Base-by-base conservation (phyloP, 1,140 invertebrate species). In the Lithobius niger region DNA sequence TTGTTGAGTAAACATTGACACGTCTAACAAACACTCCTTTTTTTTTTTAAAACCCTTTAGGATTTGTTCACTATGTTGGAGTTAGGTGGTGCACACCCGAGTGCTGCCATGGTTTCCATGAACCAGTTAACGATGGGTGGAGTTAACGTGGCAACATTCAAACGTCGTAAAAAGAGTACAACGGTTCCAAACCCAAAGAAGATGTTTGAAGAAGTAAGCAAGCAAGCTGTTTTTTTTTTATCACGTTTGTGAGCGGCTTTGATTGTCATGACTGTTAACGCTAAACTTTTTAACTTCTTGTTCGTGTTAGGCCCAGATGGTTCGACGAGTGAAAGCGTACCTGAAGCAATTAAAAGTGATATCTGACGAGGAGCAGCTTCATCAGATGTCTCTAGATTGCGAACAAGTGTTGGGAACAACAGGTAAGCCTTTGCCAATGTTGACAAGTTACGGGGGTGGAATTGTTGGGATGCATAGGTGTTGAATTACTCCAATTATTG, bases 281-380 rank as follows among this genome's bases (percentile, higher is more conserved):
- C n/a, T n/a, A n/a, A n/a, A n/a, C n/a, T n/a, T n/a, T n/a, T n/a
- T n/a, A n/a, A n/a, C n/a, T n/a, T n/a, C 42, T 22, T 16, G 3
- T 59, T n/a, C n/a, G n/a, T n/a, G n/a, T n/a, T n/a, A n/a, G 77
- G 90, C 92, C 24, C 90, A 97, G 72, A 98, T 97, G 94, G 89
- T 94, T 18, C 77, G 93, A 4, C 75, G 92, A 45, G 94, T 97
- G 0, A 96, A 96, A 69, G 88, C 94, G 0, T 98, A 99, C 72
- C 73, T 98, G 27, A 84, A 84, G 43, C 87, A 92, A 64, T 82
- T 98, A 75, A 85, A 90, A 65, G 87, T 94, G 1, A 84, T 87
- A 57, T 87, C 82, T 13, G 89, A 97, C 69, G 95, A 99, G 71
- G 85, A 89, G 59, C 78, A 84, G 59, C 71, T 98, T 48, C 88